These are phyloP conservation scores for Tinamus guttatus DNA, from an alignment of 2,113 vertebrate species.

Conservation along the genomic window DNA sequence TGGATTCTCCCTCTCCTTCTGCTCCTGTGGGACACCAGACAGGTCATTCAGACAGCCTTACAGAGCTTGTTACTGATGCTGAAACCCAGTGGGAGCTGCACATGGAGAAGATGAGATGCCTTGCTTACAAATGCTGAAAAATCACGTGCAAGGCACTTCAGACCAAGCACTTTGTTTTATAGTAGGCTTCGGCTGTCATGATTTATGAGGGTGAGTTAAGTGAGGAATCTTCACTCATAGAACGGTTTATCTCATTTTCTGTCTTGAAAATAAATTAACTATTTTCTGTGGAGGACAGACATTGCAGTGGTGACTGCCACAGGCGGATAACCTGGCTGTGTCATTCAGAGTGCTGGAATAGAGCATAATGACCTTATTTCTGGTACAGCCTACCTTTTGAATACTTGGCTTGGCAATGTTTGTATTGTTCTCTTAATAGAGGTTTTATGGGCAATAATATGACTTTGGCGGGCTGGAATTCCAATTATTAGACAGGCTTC, in stretches of 20 bases:
- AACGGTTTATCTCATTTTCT: neutral
- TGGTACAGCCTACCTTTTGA: neutral
- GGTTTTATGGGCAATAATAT: neutral
- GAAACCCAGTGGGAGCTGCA: neutral
- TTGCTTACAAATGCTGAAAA: neutral
- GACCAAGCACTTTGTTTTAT: neutral
- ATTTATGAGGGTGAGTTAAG: neutral
- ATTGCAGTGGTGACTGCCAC: neutral
- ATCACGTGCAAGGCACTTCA: neutral
- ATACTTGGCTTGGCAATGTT: neutral
- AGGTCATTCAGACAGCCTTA: neutral
- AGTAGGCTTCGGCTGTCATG: neutral
- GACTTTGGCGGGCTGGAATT: neutral
- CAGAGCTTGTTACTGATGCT: neutral
- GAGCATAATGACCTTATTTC: neutral
- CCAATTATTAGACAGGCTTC: neutral
- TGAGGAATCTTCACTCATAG: neutral
- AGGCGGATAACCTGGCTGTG: neutral
- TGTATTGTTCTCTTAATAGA: neutral
- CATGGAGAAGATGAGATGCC: neutral
- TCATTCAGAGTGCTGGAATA: neutral
- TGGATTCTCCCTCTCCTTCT: neutral
- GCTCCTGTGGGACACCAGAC: rapidly evolving
- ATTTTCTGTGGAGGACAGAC: neutral
- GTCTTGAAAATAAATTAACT: neutral